These are phyloP conservation scores for Tridacna crocea DNA, from an alignment of 2,888 invertebrate genomes.

Conservation along the genomic window DNA sequence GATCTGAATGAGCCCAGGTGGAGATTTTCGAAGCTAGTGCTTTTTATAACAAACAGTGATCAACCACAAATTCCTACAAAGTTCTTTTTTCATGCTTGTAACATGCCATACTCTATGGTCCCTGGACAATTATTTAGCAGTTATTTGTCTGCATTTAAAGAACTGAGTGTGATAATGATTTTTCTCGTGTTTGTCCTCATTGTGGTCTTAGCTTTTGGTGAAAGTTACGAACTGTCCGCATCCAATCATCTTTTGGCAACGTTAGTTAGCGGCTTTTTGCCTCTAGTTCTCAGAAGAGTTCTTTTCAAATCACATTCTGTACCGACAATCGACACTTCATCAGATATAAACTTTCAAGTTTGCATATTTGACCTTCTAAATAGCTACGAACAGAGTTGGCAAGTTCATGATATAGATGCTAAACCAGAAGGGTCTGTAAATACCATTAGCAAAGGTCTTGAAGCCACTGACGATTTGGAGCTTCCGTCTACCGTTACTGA, in stretches of 20 bases:
- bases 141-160: slow-evolving; percentile 51
- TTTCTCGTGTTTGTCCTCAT: slow-evolving; percentile 66
- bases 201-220: slow-evolving; percentile 66
- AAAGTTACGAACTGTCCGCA: slow-evolving; percentile 62
- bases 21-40: slow-evolving; percentile 45
- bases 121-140: slow-evolving; percentile 58
- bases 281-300: slow-evolving; percentile 62
- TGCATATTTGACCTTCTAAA: slow-evolving; percentile 48
- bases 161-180: slow-evolving; percentile 52
- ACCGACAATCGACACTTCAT: slow-evolving; percentile 34
- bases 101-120: slow-evolving; percentile 59
- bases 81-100: slow-evolving; percentile 63
- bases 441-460: not conserved
- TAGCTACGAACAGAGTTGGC: slow-evolving; percentile 53
- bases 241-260: slow-evolving; percentile 63
- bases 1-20: slow-evolving; percentile 48
- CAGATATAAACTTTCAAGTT: slow-evolving; percentile 53
- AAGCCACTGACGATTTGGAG: not conserved
- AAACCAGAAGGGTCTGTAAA: not conserved
- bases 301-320: slow-evolving; percentile 53
- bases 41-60: slow-evolving; percentile 61
- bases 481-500: not conserved
- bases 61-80: slow-evolving; percentile 58
- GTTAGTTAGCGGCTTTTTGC: slow-evolving; percentile 65
- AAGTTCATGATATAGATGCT: slow-evolving; percentile 55